Conservation (phyloP, 1,140 invertebrate genomes). For the Sycophaga agraensis region DNA sequence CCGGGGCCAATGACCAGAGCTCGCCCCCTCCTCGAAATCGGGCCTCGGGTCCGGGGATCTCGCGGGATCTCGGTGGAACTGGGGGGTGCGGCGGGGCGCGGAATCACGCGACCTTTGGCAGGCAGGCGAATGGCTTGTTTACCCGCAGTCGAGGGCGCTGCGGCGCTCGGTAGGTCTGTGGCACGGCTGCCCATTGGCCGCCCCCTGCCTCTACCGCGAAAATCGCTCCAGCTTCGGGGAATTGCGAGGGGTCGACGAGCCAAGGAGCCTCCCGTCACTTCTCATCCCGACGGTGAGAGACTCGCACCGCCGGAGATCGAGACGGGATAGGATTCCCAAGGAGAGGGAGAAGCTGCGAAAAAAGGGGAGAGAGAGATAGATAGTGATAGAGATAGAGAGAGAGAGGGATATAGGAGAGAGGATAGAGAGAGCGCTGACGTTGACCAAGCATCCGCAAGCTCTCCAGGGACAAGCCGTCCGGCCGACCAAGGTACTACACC, state of each 20-base stretch:
- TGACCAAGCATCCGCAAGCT: background rate
- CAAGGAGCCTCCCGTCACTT: background rate
- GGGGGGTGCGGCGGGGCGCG: no score
- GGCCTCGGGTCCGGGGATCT: background rate
- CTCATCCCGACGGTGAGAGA: conserved; percentile 24
- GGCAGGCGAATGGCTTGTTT: no score
- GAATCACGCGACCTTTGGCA: no score
- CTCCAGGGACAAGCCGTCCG: no score
- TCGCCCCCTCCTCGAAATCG: background rate
- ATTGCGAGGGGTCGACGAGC: background rate
- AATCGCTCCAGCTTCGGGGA: conserved; percentile 1
- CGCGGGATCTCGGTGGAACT: no score
- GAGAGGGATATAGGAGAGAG: background rate
- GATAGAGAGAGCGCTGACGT: background rate
- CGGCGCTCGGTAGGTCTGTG: background rate
- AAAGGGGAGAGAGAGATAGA: background rate
- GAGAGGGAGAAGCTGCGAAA: background rate
- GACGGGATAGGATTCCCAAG: background rate
- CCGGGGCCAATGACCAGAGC: conserved; percentile 23
- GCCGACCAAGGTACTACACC: conserved; percentile 1
- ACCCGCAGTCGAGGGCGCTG: no score
- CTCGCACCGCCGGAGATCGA: conserved; percentile 19
- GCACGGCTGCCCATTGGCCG: conserved; percentile 2
- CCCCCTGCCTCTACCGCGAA: conserved; percentile 1
- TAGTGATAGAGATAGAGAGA: background rate